Base-by-base conservation (phyloP, 2,888 invertebrate species). In the Amphipoea oculea region DNA sequence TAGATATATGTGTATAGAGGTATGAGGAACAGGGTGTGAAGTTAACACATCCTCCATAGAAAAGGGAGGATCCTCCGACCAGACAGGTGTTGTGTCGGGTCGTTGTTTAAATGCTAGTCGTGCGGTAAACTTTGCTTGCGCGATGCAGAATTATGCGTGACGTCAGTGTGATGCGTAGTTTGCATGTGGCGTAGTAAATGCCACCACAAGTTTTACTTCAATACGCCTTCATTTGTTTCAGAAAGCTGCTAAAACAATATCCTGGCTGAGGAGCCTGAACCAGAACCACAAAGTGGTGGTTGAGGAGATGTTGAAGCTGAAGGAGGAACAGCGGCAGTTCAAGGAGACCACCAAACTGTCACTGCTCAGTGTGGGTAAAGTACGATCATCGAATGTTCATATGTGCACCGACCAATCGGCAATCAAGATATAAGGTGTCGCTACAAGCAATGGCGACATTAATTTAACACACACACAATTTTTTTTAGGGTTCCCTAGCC, bases 291-390 rank as follows among this genome's bases (percentile, higher is more conserved):
- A 90, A 23, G 40, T 89, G 0, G 94, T 95, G 0, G 76, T 84
- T 0, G 91, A 91, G 0, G 95, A 95, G 81, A 66, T 95, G 5
- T 72, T 84, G 12, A 93, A 91, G 80, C 86, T 95, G 36, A 93
- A 92, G 45, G 91, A 91, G 0, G 95, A 95, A 81, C 93, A 95
- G 79, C 87, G 89, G 7, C 82, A 86, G n/a, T 91, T 89, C 23
- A 89, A 94, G 9, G 91, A 91, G 62, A 82, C 87, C 86, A 92
- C 94, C 0, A 81, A 76, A 6, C 91, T 95, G 60, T 92, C 94
- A 14, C 84, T 95, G n/a, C 89, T 84, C 82, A 94, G 92, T 92
- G 91, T 95, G 87, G 94, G 95, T 95, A 93, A 93, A 89, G 92
- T 90, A 90, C 79, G 83, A 86, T 86, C 78, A 76, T 29, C 40